A percentile compares a stretch with the other conserved stretches of the same genome.
These are phyloP conservation scores for Cotesia chilonis DNA, from an alignment of 1,140 invertebrate species.

Conservation along the genomic window DNA sequence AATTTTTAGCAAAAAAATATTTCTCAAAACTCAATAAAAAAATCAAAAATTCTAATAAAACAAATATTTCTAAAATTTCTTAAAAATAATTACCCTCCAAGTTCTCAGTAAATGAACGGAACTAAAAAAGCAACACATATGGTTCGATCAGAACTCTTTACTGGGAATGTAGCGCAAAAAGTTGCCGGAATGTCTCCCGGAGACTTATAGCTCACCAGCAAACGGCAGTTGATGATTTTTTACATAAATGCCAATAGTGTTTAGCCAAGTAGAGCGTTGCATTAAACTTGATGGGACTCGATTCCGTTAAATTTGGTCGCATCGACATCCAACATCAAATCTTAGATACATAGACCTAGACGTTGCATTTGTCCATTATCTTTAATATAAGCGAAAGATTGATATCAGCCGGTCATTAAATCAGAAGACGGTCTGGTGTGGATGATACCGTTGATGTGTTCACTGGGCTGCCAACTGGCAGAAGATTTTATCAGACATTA, in stretches of 20 bases:
- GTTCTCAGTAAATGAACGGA: no score
- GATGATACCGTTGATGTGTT: conserved; percentile 25
- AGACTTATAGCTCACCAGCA: neutral
- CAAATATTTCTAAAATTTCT: no score
- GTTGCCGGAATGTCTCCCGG: conserved; percentile 13
- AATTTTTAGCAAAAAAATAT: no score
- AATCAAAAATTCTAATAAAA: no score
- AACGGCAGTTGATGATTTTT: neutral
- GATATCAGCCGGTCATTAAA: conserved; percentile 26
- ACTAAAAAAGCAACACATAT: no score
- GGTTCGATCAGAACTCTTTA: no score
- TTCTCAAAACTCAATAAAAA: no score
- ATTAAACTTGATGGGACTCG: neutral
- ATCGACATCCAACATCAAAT: no score
- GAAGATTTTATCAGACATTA: conserved; percentile 36
- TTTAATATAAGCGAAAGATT: neutral
- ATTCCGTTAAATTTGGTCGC: neutral
- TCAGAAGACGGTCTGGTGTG: conserved; percentile 18
- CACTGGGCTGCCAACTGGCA: conserved; percentile 38
- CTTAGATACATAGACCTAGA: neutral
- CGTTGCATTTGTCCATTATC: no score
- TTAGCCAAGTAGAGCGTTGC: no score
- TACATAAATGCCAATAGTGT: neutral
- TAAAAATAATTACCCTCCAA: no score
- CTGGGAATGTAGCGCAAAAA: neutral